phyloP scores from a whole-genome alignment of 35 echinoderm and acorn worm genomes.

The Strongylocentrotus purpuratus region DNA sequence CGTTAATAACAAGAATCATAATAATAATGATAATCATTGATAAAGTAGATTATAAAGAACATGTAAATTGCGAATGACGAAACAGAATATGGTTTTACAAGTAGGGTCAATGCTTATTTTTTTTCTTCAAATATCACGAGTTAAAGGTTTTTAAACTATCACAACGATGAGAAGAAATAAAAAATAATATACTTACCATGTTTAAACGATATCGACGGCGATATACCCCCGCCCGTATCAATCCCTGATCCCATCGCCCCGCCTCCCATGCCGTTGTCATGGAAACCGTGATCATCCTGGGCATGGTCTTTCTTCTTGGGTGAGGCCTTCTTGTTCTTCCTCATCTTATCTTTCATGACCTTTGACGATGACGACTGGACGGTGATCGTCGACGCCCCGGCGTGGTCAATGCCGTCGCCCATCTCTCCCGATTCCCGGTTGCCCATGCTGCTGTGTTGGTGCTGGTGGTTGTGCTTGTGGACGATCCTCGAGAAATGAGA shows the following conservation, averaged over 20 bases:
- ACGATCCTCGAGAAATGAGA: constrained; percentile 42
- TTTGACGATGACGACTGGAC: constrained; percentile 31
- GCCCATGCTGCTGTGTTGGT: not conserved
- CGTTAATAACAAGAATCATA: not conserved
- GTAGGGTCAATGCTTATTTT: too few species aligned
- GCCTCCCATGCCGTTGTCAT: constrained; percentile 50
- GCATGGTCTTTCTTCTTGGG: constrained; percentile 46
- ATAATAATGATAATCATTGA: not conserved
- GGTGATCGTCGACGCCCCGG: constrained; percentile 20
- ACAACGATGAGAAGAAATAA: too few species aligned
- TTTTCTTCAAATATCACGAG: too few species aligned
- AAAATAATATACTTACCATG: constrained; percentile 22
- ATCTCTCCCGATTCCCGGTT: constrained; percentile 40
- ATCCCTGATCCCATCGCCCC: constrained; percentile 42
- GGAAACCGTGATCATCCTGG: constrained; percentile 48
- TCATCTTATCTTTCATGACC: constrained; percentile 37
- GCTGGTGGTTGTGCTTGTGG: not conserved
- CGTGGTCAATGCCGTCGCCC: constrained; percentile 47
- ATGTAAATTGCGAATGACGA: too few species aligned
- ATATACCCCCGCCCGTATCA: constrained; percentile 42
- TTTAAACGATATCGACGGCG: constrained; percentile 50
- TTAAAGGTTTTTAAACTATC: too few species aligned
- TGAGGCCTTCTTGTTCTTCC: constrained; percentile 49
- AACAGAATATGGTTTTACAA: too few species aligned
- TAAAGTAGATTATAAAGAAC: too few species aligned